Evolutionary conservation across 2,797 vertebrate species (phyloP), one percentile per base, ranked within the genome.

Genomic region (Carapus acus): DNA sequence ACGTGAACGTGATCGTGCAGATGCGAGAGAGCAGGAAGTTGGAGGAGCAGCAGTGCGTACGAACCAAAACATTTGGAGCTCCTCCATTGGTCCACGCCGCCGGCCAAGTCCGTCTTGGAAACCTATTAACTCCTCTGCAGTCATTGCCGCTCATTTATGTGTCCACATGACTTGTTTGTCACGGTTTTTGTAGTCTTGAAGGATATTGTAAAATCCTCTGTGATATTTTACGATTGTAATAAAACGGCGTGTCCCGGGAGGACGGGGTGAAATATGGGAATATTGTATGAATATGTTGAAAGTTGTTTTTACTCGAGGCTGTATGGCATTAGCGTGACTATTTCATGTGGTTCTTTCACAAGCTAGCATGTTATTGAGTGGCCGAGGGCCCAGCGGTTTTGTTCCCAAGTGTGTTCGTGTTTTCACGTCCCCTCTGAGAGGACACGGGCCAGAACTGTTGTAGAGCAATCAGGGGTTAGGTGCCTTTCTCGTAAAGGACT

Each of bases 241-340:
- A 67, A 77, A 78, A 53, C 13, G 39, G 1, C 15, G 9, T 45
- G 43, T 45, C 57, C 55, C 54, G 55, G 16, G 58, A 29, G 24
- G 24, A n/a, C 17, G 12, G 57, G 14, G 24, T 14, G 14, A 46
- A 68, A 36, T 43, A 33, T 33, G 4, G 14, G 34, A 36, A 36
- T 65, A 63, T 57, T 51, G 52, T 27, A 65, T n/a, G n/a, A 65
- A 72, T 46, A 71, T 65, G 54, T 16, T 50, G 43, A 53, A 57
- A 62, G 37, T 51, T 53, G 23, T 41, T 67, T 66, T 67, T 66
- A 44, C 31, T 22, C n/a, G 29, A 42, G 58, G 34, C 67, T 51
- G 53, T 57, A 15, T 50, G 49, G 16, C 49, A 33, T 21, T 44
- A 55, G 43, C 16, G 21, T 37, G 41, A 57, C 20, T 31, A 57